Conservation (phyloP, 2,888 invertebrate species). For the Tenthredo amoena region DNA sequence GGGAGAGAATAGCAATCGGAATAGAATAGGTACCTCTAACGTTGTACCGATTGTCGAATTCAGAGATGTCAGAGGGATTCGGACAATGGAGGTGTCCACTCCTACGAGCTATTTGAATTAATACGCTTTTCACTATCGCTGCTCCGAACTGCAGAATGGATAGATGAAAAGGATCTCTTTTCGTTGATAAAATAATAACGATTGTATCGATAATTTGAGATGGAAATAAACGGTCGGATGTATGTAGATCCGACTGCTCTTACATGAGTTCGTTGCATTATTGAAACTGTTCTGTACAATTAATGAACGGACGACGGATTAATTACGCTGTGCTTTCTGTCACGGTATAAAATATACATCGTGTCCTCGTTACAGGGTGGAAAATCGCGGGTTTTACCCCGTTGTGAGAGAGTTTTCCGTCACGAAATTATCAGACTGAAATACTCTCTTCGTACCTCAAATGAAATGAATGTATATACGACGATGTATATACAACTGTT, state of each 20-base stretch:
- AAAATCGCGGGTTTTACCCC: not conserved
- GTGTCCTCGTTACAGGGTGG: not conserved
- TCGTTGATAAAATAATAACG: not conserved
- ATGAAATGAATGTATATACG: not conserved
- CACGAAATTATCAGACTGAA: not conserved
- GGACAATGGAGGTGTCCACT: constrained; percentile 10
- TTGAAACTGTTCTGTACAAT: not conserved
- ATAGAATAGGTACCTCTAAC: constrained; percentile 17
- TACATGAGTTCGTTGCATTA: not conserved
- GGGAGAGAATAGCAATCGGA: constrained; percentile 55
- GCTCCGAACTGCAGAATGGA: not conserved
- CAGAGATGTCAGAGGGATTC: constrained; percentile 27
- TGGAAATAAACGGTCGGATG: not conserved
- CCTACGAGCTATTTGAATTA: not conserved
- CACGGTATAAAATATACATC: not conserved
- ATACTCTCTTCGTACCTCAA: not conserved
- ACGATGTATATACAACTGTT: not conserved
- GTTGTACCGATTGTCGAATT: constrained; percentile 26
- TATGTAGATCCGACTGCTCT: not conserved
- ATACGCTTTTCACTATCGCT: not conserved
- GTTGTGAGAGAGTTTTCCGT: not conserved
- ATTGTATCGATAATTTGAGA: not conserved
- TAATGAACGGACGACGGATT: not conserved
- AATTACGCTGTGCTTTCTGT: not conserved
- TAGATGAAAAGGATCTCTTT: not conserved